phyloP scores from a whole-genome alignment of 1,140 invertebrate genomes.

The Helicoverpa zea region DNA sequence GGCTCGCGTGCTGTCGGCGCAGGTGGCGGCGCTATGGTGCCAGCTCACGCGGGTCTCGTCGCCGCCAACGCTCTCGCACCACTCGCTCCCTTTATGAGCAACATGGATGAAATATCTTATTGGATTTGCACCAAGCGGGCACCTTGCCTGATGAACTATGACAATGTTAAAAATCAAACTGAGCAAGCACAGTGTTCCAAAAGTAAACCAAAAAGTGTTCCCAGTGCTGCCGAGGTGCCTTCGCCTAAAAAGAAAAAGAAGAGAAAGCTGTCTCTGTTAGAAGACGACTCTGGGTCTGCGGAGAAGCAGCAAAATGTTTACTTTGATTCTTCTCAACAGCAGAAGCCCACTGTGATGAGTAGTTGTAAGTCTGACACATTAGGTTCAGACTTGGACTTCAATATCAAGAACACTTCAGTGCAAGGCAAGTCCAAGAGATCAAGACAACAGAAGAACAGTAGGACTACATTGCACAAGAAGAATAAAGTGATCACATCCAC shows the following conservation, averaged over 20 bases:
- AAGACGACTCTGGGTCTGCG: conserved; percentile 71
- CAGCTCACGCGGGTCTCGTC: conserved; percentile 38
- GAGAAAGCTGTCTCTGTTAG: conserved; percentile 70
- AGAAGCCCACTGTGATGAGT: conserved; percentile 57
- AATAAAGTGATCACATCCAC: conserved; percentile 77
- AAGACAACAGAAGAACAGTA: conserved; percentile 67
- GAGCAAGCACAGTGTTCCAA: conserved; percentile 72
- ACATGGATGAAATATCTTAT: conserved; percentile 82
- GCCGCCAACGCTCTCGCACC: background rate
- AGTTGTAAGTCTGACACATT: conserved; percentile 67
- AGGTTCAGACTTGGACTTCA: conserved; percentile 74
- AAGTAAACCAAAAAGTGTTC: conserved; percentile 61
- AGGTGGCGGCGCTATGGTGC: conserved; percentile 42
- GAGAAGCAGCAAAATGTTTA: conserved; percentile 76
- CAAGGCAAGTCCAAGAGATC: conserved; percentile 66
- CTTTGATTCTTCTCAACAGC: conserved; percentile 70
- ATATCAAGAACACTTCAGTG: conserved; percentile 70
- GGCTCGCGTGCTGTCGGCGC: conserved; percentile 52
- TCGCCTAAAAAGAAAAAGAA: conserved; percentile 74
- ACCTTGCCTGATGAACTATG: conserved; percentile 78
- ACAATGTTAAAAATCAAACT: conserved; percentile 72
- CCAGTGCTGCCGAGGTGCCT: conserved; percentile 62
- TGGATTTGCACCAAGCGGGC: conserved; percentile 80
- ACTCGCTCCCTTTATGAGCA: conserved; percentile 77
- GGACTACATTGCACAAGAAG: conserved; percentile 66